A percentile compares a stretch with the other conserved stretches of the same genome.
Evolutionary conservation across 1,140 invertebrate genomes (phyloP).

Genomic region (Magallana angulata): DNA sequence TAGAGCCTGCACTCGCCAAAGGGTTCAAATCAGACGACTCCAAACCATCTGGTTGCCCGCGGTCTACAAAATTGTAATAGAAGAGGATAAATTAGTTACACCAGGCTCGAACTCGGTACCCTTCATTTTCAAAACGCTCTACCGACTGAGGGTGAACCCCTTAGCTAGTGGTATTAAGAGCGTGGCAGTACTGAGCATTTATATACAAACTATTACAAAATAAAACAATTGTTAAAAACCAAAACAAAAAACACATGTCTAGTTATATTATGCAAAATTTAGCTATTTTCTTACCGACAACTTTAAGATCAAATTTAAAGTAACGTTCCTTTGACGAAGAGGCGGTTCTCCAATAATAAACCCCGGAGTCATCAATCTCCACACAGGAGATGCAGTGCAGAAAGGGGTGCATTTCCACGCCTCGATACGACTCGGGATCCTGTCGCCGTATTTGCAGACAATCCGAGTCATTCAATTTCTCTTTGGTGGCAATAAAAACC

Average conservation of each 20-base stretch:
- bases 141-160: no score
- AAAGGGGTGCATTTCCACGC: background rate
- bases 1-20: background rate
- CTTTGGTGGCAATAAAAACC: conserved; percentile 5
- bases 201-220: background rate
- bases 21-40: background rate
- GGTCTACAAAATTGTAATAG: background rate
- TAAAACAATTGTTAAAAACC: no score
- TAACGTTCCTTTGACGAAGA: no score
- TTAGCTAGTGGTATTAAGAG: no score
- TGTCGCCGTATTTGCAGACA: background rate
- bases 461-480: background rate
- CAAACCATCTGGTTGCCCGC: background rate
- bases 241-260: no score
- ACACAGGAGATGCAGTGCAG: background rate
- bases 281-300: background rate
- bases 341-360: background rate
- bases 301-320: background rate
- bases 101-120: no score
- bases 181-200: no score
- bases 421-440: background rate
- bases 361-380: background rate
- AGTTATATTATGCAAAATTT: no score
- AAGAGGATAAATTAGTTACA: no score
- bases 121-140: no score